phyloP scores from a whole-genome alignment of 2,888 invertebrate species.

The Andricus quercusramuli region DNA sequence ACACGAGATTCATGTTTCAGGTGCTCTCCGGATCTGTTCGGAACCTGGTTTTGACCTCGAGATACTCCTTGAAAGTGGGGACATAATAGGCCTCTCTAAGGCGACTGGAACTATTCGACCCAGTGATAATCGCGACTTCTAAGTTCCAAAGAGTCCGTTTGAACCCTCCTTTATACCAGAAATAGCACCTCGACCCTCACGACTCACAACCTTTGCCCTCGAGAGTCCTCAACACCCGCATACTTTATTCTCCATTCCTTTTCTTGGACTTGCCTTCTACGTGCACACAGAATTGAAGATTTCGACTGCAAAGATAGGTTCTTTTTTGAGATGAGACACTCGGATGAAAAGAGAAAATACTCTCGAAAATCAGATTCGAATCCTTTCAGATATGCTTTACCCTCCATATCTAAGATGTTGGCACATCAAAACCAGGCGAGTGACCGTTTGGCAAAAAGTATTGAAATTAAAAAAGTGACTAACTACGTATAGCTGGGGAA shows the following conservation, averaged over 20 bases:
- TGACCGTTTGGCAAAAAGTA: too few species aligned
- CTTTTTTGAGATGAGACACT: not conserved
- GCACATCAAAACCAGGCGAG: too few species aligned
- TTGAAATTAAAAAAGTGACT: too few species aligned
- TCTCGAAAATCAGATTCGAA: not conserved
- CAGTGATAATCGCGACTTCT: constrained; percentile 15
- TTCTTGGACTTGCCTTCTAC: not conserved
- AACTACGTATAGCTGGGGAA: too few species aligned
- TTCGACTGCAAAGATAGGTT: not conserved
- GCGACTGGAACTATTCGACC: constrained; percentile 5
- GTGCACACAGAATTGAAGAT: not conserved
- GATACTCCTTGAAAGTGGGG: not conserved
- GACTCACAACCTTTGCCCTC: not conserved
- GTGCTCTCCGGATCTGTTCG: constrained; percentile 3
- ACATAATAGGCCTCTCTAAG: not conserved
- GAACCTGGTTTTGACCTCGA: constrained; percentile 5
- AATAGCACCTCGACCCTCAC: not conserved
- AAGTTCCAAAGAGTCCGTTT: not conserved
- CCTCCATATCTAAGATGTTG: too few species aligned
- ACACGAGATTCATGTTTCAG: constrained; percentile 13
- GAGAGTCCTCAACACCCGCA: not conserved
- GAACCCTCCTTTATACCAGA: constrained; percentile 1
- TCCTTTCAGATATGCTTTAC: too few species aligned
- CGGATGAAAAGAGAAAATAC: not conserved
- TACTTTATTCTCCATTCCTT: constrained; percentile 18